A percentile compares a stretch with the other conserved stretches of the same genome.
These are phyloP conservation scores for Trachelus troglodyta DNA, from an alignment of 2,888 invertebrate genomes.

Conservation along the genomic window DNA sequence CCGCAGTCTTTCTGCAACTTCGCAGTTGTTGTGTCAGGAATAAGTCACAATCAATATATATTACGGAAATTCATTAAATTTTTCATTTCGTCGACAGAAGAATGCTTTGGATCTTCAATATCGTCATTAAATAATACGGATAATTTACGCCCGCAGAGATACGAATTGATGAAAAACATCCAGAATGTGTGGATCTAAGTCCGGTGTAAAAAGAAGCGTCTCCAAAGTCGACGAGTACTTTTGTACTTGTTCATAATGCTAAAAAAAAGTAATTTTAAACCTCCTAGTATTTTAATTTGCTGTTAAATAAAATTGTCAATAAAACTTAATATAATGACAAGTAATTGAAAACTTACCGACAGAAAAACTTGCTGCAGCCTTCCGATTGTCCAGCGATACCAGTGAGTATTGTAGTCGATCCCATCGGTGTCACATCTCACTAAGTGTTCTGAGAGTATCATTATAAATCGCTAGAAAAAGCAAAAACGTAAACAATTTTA, in stretches of 20 bases:
- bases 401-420: constrained; percentile 90
- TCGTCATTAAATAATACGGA: neutral
- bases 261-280: constrained; percentile 61
- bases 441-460: constrained; percentile 96
- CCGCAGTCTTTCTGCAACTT: neutral
- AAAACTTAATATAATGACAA: constrained; percentile 5
- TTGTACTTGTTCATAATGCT: constrained; percentile 98
- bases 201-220: constrained; percentile 94
- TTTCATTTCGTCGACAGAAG: neutral
- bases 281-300: neutral
- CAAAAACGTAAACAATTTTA: neutral
- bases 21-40: neutral
- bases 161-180: constrained; percentile 98
- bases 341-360: constrained; percentile 72
- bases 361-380: constrained; percentile 95
- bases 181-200: constrained; percentile 94
- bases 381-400: constrained; percentile 97
- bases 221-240: constrained; percentile 96
- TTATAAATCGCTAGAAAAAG: constrained; percentile 84
- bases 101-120: neutral
- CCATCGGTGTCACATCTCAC: constrained; percentile 94
- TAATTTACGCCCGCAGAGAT: constrained; percentile 79
- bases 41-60: neutral
- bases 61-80: neutral
- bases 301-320: constrained; percentile 19